Evolutionary conservation across 2,113 vertebrate species (phyloP).

Genomic region (Thalassarche chlororhynchos): DNA sequence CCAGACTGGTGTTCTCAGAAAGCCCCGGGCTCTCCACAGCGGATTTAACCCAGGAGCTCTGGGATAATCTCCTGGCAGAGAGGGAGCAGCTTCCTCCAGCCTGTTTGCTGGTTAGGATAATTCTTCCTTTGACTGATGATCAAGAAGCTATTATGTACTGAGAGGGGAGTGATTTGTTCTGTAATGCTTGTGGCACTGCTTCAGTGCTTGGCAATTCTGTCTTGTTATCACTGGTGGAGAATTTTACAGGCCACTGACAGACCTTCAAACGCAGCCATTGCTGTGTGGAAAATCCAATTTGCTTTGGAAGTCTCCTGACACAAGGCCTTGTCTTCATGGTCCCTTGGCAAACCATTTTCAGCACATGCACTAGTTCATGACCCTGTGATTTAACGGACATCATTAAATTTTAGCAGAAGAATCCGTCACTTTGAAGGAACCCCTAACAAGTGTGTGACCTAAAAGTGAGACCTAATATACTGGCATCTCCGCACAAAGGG

Average conservation of each 20-base stretch:
- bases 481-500: conserved; percentile 32
- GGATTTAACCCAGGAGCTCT: background rate
- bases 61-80: background rate
- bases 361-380: conserved; percentile 51
- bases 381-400: conserved; percentile 60
- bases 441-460: conserved; percentile 61
- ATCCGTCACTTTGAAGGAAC: conserved; percentile 63
- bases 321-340: conserved; percentile 56
- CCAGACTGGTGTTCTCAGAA: background rate
- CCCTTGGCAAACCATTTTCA: conserved; percentile 29
- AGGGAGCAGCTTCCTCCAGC: background rate
- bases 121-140: conserved; percentile 10
- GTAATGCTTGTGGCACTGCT: background rate
- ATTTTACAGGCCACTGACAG: conserved; percentile 62
- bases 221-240: conserved; percentile 26
- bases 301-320: conserved; percentile 53
- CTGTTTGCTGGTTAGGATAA: background rate
- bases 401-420: conserved; percentile 70
- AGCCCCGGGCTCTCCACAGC: rapidly evolving
- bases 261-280: conserved; percentile 37
- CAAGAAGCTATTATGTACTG: background rate
- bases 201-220: background rate
- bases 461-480: conserved; percentile 50
- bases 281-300: conserved; percentile 58
- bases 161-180: background rate